Percentiles rank a stretch among this genome's conserved stretches.
These are phyloP conservation scores for Disparrhopalites patrizii DNA, from an alignment of 2,888 invertebrate species.

Conservation along the genomic window DNA sequence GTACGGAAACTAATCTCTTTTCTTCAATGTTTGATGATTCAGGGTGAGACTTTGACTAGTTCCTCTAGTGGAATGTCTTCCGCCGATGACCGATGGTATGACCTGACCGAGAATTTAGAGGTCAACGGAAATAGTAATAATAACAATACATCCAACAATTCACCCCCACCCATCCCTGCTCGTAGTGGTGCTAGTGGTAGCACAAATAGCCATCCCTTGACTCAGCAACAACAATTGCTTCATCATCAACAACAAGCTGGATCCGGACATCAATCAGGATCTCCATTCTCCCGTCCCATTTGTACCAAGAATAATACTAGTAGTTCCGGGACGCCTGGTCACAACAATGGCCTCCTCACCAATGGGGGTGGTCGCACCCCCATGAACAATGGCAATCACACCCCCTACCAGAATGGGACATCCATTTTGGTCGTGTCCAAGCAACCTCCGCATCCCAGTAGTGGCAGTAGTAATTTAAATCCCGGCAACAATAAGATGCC, in stretches of 20 bases:
- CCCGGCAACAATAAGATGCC: conserved; percentile 9
- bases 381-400: not conserved
- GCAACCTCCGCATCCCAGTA: too few species aligned
- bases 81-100: conserved; percentile 62
- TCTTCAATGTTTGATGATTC: not conserved
- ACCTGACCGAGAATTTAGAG: conserved; percentile 50
- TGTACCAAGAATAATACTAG: conserved; percentile 1
- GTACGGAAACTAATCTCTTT: too few species aligned
- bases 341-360: conserved; percentile 1
- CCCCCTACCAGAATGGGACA: conserved; percentile 19
- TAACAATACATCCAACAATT: too few species aligned
- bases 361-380: conserved; percentile 1
- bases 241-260: not conserved
- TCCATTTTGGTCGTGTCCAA: conserved; percentile 6
- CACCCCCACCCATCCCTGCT: conserved; percentile 46
- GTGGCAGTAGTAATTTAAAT: conserved; percentile 3
- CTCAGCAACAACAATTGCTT: not conserved
- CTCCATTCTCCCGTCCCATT: conserved; percentile 1
- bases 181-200: conserved; percentile 25
- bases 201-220: conserved; percentile 1
- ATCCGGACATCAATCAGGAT: not conserved
- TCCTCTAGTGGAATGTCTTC: conserved; percentile 63
- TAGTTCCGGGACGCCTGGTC: not conserved
- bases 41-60: conserved; percentile 59
- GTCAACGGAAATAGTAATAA: conserved; percentile 30